These are phyloP conservation scores for Odontamblyopus rebecca DNA, from an alignment of 2,797 vertebrate genomes.

Conservation along the genomic window DNA sequence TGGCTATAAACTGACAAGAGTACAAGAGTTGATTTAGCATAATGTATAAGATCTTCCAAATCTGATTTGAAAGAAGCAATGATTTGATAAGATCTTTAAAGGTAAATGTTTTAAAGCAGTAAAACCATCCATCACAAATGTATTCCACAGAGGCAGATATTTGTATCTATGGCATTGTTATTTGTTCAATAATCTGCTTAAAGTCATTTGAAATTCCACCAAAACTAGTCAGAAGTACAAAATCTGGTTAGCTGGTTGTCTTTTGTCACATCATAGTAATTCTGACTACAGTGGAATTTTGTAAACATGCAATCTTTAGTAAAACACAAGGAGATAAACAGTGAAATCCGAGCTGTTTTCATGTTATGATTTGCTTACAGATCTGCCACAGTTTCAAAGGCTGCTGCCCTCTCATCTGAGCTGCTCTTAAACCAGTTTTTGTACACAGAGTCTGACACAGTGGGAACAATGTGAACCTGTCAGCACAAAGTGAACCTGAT, in stretches of 20 bases:
- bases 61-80: too few species aligned
- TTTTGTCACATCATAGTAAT: background rate
- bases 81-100: too few species aligned
- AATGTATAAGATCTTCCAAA: too few species aligned
- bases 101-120: too few species aligned
- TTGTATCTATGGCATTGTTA: too few species aligned
- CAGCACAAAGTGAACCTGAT: background rate
- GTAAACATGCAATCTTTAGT: background rate
- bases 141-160: too few species aligned
- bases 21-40: too few species aligned
- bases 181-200: background rate
- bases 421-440: constrained; percentile 10
- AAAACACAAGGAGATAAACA: background rate
- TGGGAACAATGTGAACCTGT: constrained; percentile 10
- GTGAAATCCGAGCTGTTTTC: background rate
- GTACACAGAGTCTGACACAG: background rate
- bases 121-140: too few species aligned
- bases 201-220: background rate
- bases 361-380: background rate
- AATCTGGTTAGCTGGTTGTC: background rate
- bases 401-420: background rate
- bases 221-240: background rate
- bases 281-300: background rate
- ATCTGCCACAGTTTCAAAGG: constrained; percentile 4
- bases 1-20: too few species aligned